Conservation (phyloP, 1,140 invertebrate species). For the Conopomorpha cramerella region DNA sequence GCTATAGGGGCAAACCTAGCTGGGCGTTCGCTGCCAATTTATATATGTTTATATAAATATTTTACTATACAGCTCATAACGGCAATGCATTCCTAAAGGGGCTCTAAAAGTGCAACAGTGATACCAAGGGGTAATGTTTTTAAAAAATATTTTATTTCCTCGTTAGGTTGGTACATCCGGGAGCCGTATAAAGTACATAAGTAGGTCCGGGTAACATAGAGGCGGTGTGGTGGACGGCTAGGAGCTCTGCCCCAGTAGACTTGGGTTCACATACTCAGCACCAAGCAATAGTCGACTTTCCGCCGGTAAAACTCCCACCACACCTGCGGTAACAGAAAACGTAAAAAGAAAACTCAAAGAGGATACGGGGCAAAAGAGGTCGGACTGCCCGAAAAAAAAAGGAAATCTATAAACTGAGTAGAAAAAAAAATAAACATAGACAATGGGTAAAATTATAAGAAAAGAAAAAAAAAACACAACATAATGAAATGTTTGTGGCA, state of each 20-base stretch:
- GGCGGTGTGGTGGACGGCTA: constrained; percentile 19
- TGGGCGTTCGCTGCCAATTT: not conserved
- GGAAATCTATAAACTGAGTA: constrained; percentile 14
- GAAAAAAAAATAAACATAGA: constrained; percentile 13
- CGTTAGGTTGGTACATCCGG: constrained; percentile 31
- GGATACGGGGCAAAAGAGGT: too few relatives aligned
- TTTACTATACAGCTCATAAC: constrained; percentile 24
- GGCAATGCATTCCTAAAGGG: constrained; percentile 52
- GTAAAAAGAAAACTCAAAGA: too few relatives aligned
- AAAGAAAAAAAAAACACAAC: constrained; percentile 19
- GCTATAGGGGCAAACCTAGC: constrained; percentile 56
- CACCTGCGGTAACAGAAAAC: constrained; percentile 56
- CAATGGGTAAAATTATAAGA: constrained; percentile 16
- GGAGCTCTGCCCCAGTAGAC: constrained; percentile 37
- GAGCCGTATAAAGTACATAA: constrained; percentile 42
- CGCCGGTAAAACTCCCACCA: constrained; percentile 52
- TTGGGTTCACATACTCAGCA: constrained; percentile 43
- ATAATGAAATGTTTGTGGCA: constrained; percentile 16
- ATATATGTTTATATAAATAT: constrained; percentile 11
- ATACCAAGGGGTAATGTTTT: constrained; percentile 44
- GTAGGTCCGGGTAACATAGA: constrained; percentile 25
- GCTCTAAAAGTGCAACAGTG: constrained; percentile 30
- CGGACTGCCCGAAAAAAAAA: constrained; percentile 34
- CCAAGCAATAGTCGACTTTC: constrained; percentile 51
- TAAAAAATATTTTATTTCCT: constrained; percentile 46